phyloP scores from a whole-genome alignment of 2,888 invertebrate genomes.

The Hyposoter dolosus region DNA sequence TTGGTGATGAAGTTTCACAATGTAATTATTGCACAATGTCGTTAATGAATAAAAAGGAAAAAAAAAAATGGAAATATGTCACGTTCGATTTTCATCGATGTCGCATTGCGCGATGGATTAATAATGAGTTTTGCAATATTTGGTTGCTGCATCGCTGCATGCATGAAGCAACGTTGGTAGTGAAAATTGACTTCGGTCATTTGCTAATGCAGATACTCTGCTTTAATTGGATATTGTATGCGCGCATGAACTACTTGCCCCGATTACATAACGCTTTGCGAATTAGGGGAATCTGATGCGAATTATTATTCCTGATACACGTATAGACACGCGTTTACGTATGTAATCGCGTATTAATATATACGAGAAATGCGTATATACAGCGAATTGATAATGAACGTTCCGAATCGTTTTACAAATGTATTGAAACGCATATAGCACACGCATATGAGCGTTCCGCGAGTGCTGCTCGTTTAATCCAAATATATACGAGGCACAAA shows the following conservation, averaged over 20 bases:
- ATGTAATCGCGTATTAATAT: conserved; percentile 2
- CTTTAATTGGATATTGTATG: conserved; percentile 45
- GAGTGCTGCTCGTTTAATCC: conserved; percentile 37
- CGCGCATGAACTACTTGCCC: conserved; percentile 15
- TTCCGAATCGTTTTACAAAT: conserved; percentile 46
- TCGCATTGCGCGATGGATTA: neutral
- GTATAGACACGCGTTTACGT: neutral
- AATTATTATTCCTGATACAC: conserved; percentile 39
- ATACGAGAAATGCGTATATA: neutral
- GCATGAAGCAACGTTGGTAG: neutral
- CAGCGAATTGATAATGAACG: conserved; percentile 30
- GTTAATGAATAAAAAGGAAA: neutral
- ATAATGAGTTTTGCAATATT: conserved; percentile 1
- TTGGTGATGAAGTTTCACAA: neutral
- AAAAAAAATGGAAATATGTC: neutral
- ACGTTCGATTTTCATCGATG: neutral
- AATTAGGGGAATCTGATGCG: conserved; percentile 47
- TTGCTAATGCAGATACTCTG: conserved; percentile 21
- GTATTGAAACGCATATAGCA: conserved; percentile 29
- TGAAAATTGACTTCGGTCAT: conserved; percentile 43
- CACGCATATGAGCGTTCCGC: conserved; percentile 8
- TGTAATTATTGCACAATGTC: neutral
- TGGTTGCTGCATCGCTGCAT: neutral
- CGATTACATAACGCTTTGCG: conserved; percentile 32
- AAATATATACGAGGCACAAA: conserved; percentile 17